A percentile compares a stretch with the other conserved stretches of the same genome.
phyloP scores from a whole-genome alignment of 2,797 vertebrate genomes.

The Octomys mimax region DNA sequence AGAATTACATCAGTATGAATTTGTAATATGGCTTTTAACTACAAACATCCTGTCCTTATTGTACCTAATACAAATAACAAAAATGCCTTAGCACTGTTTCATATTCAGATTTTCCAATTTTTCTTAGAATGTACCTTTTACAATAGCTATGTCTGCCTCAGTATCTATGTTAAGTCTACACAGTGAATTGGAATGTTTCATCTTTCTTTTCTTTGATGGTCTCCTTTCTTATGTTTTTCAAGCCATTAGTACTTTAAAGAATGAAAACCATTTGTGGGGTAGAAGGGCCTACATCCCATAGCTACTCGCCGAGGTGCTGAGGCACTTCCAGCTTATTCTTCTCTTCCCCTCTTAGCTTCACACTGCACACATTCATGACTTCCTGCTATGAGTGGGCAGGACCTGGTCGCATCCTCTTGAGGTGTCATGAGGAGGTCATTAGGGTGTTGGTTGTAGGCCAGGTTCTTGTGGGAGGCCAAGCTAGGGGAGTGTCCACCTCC shows the following conservation, averaged over 20 bases:
- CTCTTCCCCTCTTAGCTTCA: not conserved
- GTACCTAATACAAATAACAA: not conserved
- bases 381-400: too few relatives aligned
- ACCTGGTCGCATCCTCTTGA: too few relatives aligned
- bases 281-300: not conserved
- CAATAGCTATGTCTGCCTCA: not conserved
- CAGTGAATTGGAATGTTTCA: not conserved
- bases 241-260: not conserved
- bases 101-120: not conserved
- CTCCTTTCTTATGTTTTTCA: not conserved
- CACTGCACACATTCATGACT: not conserved
- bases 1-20: not conserved
- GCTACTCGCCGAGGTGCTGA: not conserved
- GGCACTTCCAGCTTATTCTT: not conserved
- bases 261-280: not conserved
- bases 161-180: not conserved
- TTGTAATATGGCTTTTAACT: not conserved
- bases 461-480: not conserved
- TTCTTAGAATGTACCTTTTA: not conserved
- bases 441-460: not conserved
- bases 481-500: not conserved
- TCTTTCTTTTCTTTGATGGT: not conserved
- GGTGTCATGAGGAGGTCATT: not conserved
- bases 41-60: not conserved
- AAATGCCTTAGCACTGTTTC: not conserved